Percentiles rank a stretch among this genome's conserved stretches.
Conservation (phyloP, 2,797 vertebrate species). For the Otus scops region DNA sequence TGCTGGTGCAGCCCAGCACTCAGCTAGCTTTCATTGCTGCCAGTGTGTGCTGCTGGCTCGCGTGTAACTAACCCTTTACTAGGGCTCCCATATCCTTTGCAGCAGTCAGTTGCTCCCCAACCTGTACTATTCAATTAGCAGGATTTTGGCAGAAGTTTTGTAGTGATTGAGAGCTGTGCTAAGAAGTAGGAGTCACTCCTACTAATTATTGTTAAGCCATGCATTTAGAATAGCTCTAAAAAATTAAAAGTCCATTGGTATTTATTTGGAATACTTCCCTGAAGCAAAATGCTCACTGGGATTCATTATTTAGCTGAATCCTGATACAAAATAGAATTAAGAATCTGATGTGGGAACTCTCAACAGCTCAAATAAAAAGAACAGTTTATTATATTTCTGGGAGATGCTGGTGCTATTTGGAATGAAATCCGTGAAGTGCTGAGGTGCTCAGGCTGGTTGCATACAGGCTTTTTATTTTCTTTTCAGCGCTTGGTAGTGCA, state of each 20-base stretch:
- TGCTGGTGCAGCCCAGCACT: background rate
- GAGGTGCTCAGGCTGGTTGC: background rate
- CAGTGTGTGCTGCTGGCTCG: background rate
- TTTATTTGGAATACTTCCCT: background rate
- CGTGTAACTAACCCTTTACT: accelerated
- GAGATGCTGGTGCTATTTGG: background rate
- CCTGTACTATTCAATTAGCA: background rate
- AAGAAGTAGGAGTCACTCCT: background rate
- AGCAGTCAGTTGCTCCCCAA: background rate
- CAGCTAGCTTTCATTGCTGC: background rate
- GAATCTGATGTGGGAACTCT: background rate
- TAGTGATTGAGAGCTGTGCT: background rate
- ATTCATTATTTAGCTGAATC: background rate
- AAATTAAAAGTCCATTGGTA: background rate
- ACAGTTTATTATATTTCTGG: background rate
- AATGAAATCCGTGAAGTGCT: background rate
- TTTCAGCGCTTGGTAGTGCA: background rate
- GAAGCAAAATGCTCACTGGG: background rate
- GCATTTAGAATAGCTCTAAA: background rate
- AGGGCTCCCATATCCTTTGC: background rate
- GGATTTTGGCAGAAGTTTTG: background rate
- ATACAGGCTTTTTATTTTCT: background rate
- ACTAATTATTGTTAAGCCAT: background rate
- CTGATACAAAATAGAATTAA: background rate
- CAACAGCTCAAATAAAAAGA: background rate